Conservation (phyloP, 2,888 invertebrate genomes). For the Nebria salina region DNA sequence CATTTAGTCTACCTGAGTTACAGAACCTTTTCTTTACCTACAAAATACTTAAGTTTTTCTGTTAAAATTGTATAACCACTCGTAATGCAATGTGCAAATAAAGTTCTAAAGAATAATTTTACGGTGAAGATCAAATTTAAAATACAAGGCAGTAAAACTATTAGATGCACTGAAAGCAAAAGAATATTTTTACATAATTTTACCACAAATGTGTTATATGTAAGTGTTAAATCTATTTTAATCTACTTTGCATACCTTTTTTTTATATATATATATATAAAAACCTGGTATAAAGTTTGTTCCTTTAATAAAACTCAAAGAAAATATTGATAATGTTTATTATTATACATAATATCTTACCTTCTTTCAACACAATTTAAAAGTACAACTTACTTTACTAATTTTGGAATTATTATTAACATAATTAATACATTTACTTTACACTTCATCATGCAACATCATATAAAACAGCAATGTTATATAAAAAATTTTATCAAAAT, state of each 20-base stretch:
- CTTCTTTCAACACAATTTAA: constrained; percentile 37
- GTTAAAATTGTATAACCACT: neutral
- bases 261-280: no score
- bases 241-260: no score
- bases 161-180: no score
- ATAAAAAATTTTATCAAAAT: constrained; percentile 41
- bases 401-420: constrained; percentile 34
- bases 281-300: neutral
- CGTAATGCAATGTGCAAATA: no score
- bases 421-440: constrained; percentile 11
- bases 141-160: no score
- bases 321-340: constrained; percentile 5
- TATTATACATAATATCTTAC: constrained; percentile 43
- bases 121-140: no score
- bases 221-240: no score
- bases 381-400: constrained; percentile 23
- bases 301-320: neutral
- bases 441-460: neutral
- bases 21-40: neutral
- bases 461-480: constrained; percentile 33
- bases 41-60: neutral
- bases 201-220: no score
- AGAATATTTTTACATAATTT: no score
- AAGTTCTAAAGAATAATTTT: no score
- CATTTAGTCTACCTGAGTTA: neutral